Evolutionary conservation across 1,140 invertebrate species (phyloP).

Genomic region (Cotesia chilonis): DNA sequence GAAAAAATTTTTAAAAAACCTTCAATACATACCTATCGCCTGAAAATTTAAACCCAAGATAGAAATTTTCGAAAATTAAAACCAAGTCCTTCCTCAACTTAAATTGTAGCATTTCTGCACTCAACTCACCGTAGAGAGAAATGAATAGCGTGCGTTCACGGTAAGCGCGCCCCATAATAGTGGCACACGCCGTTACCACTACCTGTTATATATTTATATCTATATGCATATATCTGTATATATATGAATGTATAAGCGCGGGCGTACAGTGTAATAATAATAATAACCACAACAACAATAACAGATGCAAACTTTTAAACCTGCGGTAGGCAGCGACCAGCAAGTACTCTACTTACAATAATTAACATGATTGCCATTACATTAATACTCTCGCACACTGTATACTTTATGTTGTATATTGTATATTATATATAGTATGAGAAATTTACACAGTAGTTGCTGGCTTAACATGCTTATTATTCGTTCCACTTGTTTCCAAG

Average conservation of each 20-base stretch:
- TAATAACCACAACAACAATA: too few species aligned
- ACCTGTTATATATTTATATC: slow-evolving; percentile 7
- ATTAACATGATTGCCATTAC: slow-evolving; percentile 65
- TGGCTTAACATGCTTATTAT: not conserved
- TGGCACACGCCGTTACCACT: slow-evolving; percentile 61
- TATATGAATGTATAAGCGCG: slow-evolving; percentile 7
- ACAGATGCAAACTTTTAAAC: too few species aligned
- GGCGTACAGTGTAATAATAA: slow-evolving; percentile 19
- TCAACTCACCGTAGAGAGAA: slow-evolving; percentile 41
- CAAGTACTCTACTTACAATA: slow-evolving; percentile 58
- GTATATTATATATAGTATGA: slow-evolving; percentile 26
- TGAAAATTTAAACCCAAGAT: too few species aligned
- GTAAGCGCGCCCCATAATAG: slow-evolving; percentile 60
- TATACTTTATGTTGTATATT: slow-evolving; percentile 43
- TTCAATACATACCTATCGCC: too few species aligned
- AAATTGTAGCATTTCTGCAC: slow-evolving; percentile 15
- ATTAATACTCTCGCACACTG: slow-evolving; percentile 50
- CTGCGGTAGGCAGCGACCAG: not conserved
- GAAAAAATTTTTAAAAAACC: too few species aligned
- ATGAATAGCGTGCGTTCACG: slow-evolving; percentile 64
- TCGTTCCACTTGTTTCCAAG: slow-evolving; percentile 28
- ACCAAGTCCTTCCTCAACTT: slow-evolving; percentile 28
- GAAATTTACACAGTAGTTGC: slow-evolving; percentile 7
- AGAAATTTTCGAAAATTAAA: not conserved
- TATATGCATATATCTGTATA: too few species aligned